Base-by-base conservation (phyloP, 2,888 invertebrate species). In the Parthenolecanium corni region DNA sequence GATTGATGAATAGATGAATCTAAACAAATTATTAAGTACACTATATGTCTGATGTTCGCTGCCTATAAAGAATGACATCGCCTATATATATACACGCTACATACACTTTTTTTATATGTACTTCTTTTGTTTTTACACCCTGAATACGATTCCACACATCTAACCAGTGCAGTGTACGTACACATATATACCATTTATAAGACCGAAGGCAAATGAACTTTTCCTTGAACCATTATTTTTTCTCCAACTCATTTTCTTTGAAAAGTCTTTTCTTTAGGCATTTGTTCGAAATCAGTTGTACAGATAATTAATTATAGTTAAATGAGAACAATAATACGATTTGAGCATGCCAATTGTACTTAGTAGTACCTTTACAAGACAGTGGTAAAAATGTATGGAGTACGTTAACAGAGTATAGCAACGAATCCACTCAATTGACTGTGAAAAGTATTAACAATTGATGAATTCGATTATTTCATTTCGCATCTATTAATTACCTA, bases 1-100 rank as follows among this genome's bases (percentile, higher is more conserved):
- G 61, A 61, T 61, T 61, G 61, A 61, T 61, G 61, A 51, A 61
- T 61, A 61, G 31, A 38, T 23, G 14, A 9, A 16, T 6, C 46
- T 16, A 21, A 49, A 49, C 49, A 49, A 49, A 49, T 49, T n/a
- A n/a, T n/a, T n/a, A n/a, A n/a, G 49, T 21, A n/a, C n/a, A n/a
- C n/a, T n/a, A n/a, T n/a, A 49, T 31, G 9, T 9, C 49, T 21
- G 46, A 21, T 49, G 21, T 49, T 49, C 49, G 49, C 49, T n/a
- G 49, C 49, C 49, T n/a, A n/a, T n/a, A 49, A 49, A 49, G 49
- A 49, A 49, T 49, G 49, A 49, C 49, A 49, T 49, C 49, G 49
- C 49, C 49, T 49, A 18, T 20, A 12, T 16, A 42, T 14, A 18
- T n/a, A n/a, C n/a, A n/a, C n/a, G n/a, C n/a, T n/a, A n/a, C n/a